These are phyloP conservation scores for Forbesichthys agassizii DNA, from an alignment of 2,113 vertebrate species.

Conservation along the genomic window DNA sequence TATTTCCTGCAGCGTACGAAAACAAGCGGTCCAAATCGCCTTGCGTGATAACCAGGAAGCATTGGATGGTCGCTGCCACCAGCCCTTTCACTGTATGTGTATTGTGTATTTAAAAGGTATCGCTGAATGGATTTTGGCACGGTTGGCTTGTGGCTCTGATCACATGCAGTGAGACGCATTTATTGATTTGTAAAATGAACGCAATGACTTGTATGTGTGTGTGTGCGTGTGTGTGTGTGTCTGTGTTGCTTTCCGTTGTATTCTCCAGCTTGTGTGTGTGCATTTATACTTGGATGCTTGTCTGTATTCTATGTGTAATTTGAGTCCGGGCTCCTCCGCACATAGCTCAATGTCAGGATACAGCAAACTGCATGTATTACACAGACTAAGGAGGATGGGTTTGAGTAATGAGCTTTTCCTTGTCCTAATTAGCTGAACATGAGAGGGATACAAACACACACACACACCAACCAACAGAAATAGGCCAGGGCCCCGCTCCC, in stretches of 20 bases:
- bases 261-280: not conserved
- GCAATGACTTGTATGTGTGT: slow-evolving; percentile 4
- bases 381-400: slow-evolving; percentile 76
- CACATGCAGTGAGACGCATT: slow-evolving; percentile 28
- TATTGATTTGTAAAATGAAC: slow-evolving; percentile 54
- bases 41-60: slow-evolving; percentile 70
- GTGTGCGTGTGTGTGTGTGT: slow-evolving; percentile 12
- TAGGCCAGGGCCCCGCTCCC: slow-evolving; percentile 71
- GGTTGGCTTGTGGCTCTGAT: slow-evolving; percentile 20
- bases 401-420: slow-evolving; percentile 79
- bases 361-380: slow-evolving; percentile 74
- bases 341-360: slow-evolving; percentile 76
- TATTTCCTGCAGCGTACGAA: slow-evolving; percentile 74
- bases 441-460: slow-evolving; percentile 68
- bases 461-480: slow-evolving; percentile 66
- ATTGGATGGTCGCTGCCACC: slow-evolving; percentile 44
- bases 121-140: slow-evolving; percentile 23
- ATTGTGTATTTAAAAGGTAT: not conserved
- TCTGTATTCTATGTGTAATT: slow-evolving; percentile 55
- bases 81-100: slow-evolving; percentile 39
- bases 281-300: not conserved
- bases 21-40: slow-evolving; percentile 73
- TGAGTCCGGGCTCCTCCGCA: slow-evolving; percentile 56
- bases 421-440: slow-evolving; percentile 79
- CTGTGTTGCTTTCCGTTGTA: not conserved